Evolutionary conservation across 2,797 vertebrate genomes (phyloP).

Genomic region (Florisuga fusca): DNA sequence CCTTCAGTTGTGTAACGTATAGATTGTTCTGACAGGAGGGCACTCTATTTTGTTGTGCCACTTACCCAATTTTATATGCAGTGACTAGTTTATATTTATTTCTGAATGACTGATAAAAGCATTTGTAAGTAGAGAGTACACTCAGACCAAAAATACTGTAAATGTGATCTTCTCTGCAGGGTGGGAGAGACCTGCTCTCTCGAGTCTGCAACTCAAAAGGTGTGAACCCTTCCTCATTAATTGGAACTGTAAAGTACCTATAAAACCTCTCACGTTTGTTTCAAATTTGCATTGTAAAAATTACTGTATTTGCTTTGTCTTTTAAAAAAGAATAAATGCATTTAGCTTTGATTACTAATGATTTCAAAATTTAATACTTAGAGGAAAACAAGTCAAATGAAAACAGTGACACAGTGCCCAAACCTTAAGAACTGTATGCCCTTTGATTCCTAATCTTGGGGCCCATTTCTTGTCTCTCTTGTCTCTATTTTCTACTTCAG

Average conservation of each 20-base stretch:
- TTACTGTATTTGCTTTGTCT: background rate
- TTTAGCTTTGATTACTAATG: background rate
- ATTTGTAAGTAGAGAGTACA: background rate
- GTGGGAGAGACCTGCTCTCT: background rate
- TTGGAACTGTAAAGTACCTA: background rate
- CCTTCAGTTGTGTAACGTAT: background rate
- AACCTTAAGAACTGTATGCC: background rate
- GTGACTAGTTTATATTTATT: background rate
- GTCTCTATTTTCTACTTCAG: conserved; percentile 9
- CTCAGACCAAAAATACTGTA: background rate
- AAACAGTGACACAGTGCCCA: background rate
- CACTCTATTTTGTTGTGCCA: background rate
- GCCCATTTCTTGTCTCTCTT: background rate
- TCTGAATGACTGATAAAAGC: background rate
- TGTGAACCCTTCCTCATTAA: background rate
- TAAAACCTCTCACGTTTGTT: background rate
- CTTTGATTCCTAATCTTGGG: conserved; percentile 11
- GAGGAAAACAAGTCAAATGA: background rate
- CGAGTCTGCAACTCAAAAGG: background rate
- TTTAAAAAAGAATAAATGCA: background rate
- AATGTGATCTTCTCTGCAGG: background rate
- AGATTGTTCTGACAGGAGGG: background rate
- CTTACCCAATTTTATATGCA: background rate
- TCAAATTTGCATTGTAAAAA: background rate
- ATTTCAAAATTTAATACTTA: background rate